A percentile compares a stretch with the other conserved stretches of the same genome.
These are phyloP conservation scores for Pristis pectinata DNA, from an alignment of 2,797 vertebrate genomes.

Conservation along the genomic window DNA sequence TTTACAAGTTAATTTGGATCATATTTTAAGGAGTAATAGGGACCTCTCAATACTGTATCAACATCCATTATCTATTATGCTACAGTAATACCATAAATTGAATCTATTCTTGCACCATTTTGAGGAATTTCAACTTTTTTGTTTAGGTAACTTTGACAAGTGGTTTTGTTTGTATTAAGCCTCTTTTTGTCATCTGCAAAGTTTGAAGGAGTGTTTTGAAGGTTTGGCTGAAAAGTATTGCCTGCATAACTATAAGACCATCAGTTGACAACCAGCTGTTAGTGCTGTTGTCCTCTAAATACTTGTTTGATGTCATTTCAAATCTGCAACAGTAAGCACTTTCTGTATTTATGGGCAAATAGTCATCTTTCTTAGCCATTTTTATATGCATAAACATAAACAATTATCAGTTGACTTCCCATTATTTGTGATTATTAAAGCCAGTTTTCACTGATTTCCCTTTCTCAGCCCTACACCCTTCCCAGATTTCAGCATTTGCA, in stretches of 20 bases:
- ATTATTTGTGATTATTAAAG: background rate
- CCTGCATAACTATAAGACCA: background rate
- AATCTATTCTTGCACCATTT: background rate
- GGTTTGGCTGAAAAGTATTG: background rate
- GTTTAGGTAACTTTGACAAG: background rate
- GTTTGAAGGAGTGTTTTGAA: background rate
- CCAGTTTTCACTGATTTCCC: background rate
- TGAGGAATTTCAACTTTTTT: background rate
- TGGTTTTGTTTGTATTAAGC: too few relatives aligned
- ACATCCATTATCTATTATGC: background rate
- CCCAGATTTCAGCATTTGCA: too few relatives aligned
- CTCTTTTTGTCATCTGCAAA: background rate
- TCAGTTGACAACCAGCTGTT: background rate
- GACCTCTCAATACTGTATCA: background rate
- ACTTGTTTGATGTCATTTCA: background rate
- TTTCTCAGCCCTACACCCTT: too few relatives aligned
- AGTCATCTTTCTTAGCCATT: background rate
- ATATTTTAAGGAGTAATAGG: background rate
- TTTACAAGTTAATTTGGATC: background rate
- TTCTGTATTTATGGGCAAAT: background rate
- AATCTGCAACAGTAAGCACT: background rate
- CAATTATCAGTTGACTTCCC: background rate
- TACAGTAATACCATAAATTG: background rate
- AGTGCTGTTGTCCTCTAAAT: background rate
- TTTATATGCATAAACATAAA: background rate